Base-by-base conservation (phyloP, 2,113 vertebrate genomes). In the Gambusia holbrooki region DNA sequence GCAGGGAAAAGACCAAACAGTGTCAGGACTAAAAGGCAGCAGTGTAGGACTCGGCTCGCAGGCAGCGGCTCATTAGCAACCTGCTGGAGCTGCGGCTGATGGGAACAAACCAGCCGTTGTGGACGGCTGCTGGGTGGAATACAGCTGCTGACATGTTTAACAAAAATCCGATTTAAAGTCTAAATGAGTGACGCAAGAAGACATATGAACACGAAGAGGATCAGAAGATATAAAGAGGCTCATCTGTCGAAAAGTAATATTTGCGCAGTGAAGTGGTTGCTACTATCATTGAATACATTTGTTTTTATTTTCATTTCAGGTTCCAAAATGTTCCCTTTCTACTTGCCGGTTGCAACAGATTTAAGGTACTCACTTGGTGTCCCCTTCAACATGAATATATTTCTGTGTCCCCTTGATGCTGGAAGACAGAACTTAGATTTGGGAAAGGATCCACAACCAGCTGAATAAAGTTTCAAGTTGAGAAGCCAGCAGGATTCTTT, bases 21-120 rank as follows among this genome's bases (percentile, higher is more conserved):
- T 87, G 80, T 74, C 42, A 62, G 79, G 69, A 87, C 91, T 95
- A 95, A 96, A 96, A 94, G 94, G 94, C 86, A 76, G 90, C 93
- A 94, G 95, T 96, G 95, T 96, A 83, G 87, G 84, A 81, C 91
- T 92, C 88, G 90, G 76, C 92, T 91, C 88, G 73, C 86, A 91
- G 83, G 91, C 80, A 40, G 83, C 28, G 67, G 73, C 84, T 90
- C 85, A 90, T 90, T 89, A 89, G 77, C 81, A 80, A 73, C 76
- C 76, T 42, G 82, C 84, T 67, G 81, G 77, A 80, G 93, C 89
- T 71, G 90, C 74, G 85, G 90, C 93, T 92, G 92, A 90, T 85
- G 92, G 90, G 90, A 94, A 96, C 95, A 96, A 95, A 93, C 92
- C 89, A 83, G 83, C 92, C 92, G 90, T 96, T 95, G 93, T 95